Evolutionary conservation across 1,140 invertebrate genomes (phyloP).

Genomic region (Steinernema khuongi): DNA sequence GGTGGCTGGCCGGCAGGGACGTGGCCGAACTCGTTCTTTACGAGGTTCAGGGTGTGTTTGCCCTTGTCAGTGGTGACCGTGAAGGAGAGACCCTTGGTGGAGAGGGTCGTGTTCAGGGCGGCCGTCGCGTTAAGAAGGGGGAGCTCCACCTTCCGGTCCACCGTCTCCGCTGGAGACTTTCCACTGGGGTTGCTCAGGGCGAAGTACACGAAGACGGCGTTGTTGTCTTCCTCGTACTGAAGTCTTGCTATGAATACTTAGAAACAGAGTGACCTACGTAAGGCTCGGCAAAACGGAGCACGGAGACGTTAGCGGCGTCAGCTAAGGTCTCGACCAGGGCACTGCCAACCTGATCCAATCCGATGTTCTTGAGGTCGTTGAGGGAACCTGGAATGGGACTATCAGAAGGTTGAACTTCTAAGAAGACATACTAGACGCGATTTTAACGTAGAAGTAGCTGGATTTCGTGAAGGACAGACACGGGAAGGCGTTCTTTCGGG

Average conservation of each 20-base stretch:
- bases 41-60: not conserved
- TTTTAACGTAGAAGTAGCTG: not conserved
- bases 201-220: not conserved
- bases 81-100: not conserved
- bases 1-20: not conserved
- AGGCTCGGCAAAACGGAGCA: constrained; percentile 3
- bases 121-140: not conserved
- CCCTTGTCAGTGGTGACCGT: not conserved
- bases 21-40: not conserved
- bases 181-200: not conserved
- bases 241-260: not conserved
- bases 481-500: not conserved
- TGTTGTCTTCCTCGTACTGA: not conserved
- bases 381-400: not conserved
- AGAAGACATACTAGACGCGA: not conserved
- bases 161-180: not conserved
- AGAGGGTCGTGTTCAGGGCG: not conserved
- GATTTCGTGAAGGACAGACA: not conserved
- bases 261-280: not conserved
- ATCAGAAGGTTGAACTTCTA: not conserved
- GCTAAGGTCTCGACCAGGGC: not conserved
- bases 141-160: not conserved
- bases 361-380: not conserved
- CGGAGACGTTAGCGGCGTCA: not conserved
- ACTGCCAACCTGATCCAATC: not conserved